Evolutionary conservation across 2,888 invertebrate species (phyloP).

Genomic region (Syrphus vitripennis): DNA sequence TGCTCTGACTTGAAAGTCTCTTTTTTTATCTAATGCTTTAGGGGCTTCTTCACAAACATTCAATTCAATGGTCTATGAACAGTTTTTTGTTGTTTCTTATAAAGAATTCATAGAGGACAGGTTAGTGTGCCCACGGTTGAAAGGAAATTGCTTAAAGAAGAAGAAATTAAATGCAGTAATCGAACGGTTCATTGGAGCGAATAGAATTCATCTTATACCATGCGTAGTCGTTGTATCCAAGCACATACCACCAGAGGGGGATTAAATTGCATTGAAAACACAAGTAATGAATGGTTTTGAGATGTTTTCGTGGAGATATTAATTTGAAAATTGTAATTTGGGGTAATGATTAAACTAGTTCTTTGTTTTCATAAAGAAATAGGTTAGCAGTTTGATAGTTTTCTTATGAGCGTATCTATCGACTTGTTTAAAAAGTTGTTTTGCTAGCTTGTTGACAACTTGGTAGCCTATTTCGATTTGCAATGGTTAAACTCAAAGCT

Average conservation of each 20-base stretch:
- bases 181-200: constrained; percentile 79
- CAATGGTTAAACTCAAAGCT: not conserved
- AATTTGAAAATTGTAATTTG: not conserved
- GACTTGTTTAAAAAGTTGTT: not conserved
- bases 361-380: not conserved
- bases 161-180: constrained; percentile 72
- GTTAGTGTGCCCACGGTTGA: constrained; percentile 38
- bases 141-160: constrained; percentile 24
- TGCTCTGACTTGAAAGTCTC: not conserved
- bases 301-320: not conserved
- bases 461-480: not conserved
- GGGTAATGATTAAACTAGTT: constrained; percentile 19
- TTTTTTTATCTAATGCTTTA: not conserved
- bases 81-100: not conserved
- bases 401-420: not conserved
- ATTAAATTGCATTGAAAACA: constrained; percentile 9
- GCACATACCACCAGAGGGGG: not conserved
- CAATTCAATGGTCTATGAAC: constrained; percentile 28
- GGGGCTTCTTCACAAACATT: constrained; percentile 2
- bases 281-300: constrained; percentile 7
- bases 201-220: constrained; percentile 73
- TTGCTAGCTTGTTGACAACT: not conserved
- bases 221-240: not conserved
- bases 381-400: not conserved
- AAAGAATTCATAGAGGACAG: constrained; percentile 24